These are phyloP conservation scores for Graptemys geographica DNA, from an alignment of 2,797 vertebrate species.

Conservation along the genomic window DNA sequence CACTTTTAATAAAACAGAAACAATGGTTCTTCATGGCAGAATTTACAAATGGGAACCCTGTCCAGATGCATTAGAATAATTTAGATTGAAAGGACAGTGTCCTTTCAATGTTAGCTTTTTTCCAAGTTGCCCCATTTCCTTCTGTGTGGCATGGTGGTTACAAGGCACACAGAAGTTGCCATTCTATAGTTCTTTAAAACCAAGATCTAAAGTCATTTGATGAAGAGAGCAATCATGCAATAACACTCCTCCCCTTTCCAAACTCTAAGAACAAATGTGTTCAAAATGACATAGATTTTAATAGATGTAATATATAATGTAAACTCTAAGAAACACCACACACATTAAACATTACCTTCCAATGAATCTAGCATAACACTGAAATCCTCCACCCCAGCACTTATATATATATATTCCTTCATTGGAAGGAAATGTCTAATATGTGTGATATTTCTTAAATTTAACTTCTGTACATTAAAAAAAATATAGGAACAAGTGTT, in stretches of 20 bases:
- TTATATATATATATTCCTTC: not conserved
- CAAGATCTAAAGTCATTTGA: not conserved
- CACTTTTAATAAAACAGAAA: not conserved
- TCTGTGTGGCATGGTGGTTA: not conserved
- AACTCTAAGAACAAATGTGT: not conserved
- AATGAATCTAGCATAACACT: not conserved
- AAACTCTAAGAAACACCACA: not conserved
- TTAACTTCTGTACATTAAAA: not conserved
- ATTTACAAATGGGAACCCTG: not conserved
- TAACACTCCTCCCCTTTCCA: not conserved
- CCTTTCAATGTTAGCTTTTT: not conserved
- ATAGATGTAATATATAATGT: not conserved
- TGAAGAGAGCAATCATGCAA: not conserved
- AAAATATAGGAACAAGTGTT: not conserved
- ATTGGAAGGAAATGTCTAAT: not conserved
- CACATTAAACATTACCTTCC: not conserved
- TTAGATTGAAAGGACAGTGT: not conserved
- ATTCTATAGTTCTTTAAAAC: not conserved
- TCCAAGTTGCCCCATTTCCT: not conserved
- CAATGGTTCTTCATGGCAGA: not conserved
- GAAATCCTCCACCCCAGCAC: not conserved
- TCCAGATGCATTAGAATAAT: not conserved
- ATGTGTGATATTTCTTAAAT: not conserved
- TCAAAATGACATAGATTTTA: not conserved
- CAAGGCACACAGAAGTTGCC: too few species aligned